Evolutionary conservation across 2,797 vertebrate genomes (phyloP), one percentile per base, ranked within the genome.

Genomic region (Notoglanidium macrostoma): DNA sequence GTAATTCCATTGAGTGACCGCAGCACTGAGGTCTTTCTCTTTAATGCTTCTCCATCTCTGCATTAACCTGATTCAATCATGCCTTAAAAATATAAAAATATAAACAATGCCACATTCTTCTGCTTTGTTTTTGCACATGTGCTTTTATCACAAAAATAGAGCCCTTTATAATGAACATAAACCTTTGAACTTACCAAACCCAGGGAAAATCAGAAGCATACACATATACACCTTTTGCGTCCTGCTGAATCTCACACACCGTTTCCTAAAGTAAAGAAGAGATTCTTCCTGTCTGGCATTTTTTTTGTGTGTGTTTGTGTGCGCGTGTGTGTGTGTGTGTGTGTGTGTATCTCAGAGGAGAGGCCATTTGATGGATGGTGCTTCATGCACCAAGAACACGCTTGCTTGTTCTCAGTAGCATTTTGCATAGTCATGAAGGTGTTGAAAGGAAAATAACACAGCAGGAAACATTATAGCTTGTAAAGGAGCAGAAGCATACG

Each of bases 291-390:
- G 32, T 59, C 32, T 57, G 17, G 51, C 17, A 55, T 77, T 55
- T 74, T 49, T 51, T 88, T 83, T 70, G 80, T 72, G 68, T 44
- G 68, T 72, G 23, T 74, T 44, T 51, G 72, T 49, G 44, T 74
- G 72, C n/a, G 44, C 15, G 72, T 74, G 72, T 74, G 72, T 74
- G 49, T 78, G 49, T 86, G 81, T 80, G 11, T 68, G 63, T 51
- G 77, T 91, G 87, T 87, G 85, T 65, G 81, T 83, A 90, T 95
- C 92, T 93, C 92, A 3, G 80, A 92, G 92, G 91, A 93, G 91
- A 93, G 70, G 32, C 85, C 61, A 89, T 79, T 88, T 94, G 93
- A 95, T 93, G 89, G 93, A 95, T 93, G 89, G 92, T 81, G 89
- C 89, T 89, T 91, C 86, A 77, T 57, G 87, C 86, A 83, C 84